A percentile compares a stretch with the other conserved stretches of the same genome.
Conservation (phyloP, 2,797 vertebrate genomes). For the Aldrovandia affinis region DNA sequence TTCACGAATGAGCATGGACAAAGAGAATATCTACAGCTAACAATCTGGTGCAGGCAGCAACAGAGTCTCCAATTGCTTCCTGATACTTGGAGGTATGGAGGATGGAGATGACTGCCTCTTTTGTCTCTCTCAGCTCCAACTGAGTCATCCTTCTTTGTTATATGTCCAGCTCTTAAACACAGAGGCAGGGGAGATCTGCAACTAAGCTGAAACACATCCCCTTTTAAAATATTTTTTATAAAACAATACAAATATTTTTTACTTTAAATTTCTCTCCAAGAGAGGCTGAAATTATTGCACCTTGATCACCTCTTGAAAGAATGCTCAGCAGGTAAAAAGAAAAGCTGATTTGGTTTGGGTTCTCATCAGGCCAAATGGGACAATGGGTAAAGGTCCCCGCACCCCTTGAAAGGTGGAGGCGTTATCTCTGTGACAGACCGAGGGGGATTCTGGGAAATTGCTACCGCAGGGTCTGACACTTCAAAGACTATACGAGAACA, state of each 20-base stretch:
- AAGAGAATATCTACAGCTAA: too few species aligned
- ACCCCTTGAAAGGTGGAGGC: not conserved
- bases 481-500: not conserved
- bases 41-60: too few species aligned
- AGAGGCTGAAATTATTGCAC: not conserved
- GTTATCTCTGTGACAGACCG: not conserved
- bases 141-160: not conserved
- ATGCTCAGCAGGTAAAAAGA: not conserved
- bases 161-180: not conserved
- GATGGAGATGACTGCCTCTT: not conserved
- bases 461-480: not conserved
- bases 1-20: too few species aligned
- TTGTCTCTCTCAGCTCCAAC: not conserved
- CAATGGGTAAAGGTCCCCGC: not conserved
- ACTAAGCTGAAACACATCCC: not conserved
- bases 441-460: conserved; percentile 15
- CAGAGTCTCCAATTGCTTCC: too few species aligned
- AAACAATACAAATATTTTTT: not conserved
- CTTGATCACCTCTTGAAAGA: not conserved
- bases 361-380: not conserved
- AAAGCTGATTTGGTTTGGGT: conserved; percentile 1
- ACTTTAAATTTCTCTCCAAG: not conserved
- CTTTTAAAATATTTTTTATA: too few species aligned
- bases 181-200: not conserved
- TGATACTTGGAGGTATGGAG: not conserved